Base-by-base conservation (phyloP, 2,888 invertebrate genomes). In the Odontomyia ornata region DNA sequence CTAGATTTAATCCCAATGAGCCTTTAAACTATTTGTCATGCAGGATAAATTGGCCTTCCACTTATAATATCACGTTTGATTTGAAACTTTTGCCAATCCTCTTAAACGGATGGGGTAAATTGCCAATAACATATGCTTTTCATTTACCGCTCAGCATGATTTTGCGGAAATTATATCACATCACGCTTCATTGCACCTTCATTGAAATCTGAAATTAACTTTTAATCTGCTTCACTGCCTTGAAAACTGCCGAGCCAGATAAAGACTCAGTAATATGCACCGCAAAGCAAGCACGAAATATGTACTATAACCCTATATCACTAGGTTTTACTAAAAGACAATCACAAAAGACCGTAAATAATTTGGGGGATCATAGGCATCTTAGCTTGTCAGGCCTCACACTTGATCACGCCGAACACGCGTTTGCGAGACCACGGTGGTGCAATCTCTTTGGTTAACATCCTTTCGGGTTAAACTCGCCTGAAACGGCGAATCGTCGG, bases 121-220 rank as follows among this genome's bases (percentile, higher is more conserved):
- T 5, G 36, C 36, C 36, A 15, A 18, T 52, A n/a, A 15, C 3
- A 52, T 18, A 52, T 9, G 15, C n/a, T 18, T 52, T 52, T 62
- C 62, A 62, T 62, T 62, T 28, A 27, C 27, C 62, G 62, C 62
- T 65, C 65, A 65, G 36, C 65, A 65, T 65, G 65, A 65, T 36
- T 65, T 27, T n/a, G n/a, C 18, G 65, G 21, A 65, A 65, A 15
- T 65, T 18, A 30, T 3, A 65, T 65, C 36, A 65, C 36, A 18
- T 18, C 65, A 65, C 65, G 65, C 65, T 65, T 65, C 65, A 65
- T 65, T 36, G n/a, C 30, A 65, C 65, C 36, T 65, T 36, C 36
- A 36, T 65, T 65, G 65, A 65, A 65, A 65, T 65, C 18, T 65
- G 43, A 30, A 65, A 36, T 36, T 28, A 30, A 65, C 65, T 1